These are phyloP conservation scores for Limnodromus scolopaceus DNA, from an alignment of 2,797 vertebrate genomes.

Conservation along the genomic window DNA sequence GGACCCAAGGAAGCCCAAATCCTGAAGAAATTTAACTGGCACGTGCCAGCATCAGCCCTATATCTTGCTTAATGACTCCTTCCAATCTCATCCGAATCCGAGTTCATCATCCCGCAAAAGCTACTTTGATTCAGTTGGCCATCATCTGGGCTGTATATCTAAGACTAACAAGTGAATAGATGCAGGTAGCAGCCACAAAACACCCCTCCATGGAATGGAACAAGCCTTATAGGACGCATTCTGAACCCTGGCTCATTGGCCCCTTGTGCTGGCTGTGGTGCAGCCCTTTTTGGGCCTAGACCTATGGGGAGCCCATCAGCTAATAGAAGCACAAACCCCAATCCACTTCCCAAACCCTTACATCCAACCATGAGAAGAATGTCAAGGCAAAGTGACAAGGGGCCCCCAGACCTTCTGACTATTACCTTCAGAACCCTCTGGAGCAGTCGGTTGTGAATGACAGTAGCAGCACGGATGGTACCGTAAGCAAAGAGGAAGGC, in stretches of 20 bases:
- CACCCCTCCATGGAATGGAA: background rate
- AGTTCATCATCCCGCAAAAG: background rate
- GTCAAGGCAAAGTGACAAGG: background rate
- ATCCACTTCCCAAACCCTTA: background rate
- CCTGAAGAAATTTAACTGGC: background rate
- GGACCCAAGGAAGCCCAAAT: background rate
- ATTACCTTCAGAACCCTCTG: constrained; percentile 86
- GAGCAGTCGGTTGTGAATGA: constrained; percentile 86
- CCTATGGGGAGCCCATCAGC: background rate
- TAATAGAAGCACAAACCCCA: background rate
- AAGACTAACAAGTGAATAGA: background rate
- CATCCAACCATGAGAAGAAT: background rate
- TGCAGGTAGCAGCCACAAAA: background rate
- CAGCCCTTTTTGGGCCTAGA: background rate
- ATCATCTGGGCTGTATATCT: background rate
- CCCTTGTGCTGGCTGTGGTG: background rate
- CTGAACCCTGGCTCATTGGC: background rate
- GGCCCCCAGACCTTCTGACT: background rate
- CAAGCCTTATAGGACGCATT: background rate
- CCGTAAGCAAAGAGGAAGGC: constrained; percentile 92
- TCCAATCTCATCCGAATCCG: background rate
- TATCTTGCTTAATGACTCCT: background rate
- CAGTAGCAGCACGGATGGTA: constrained; percentile 82
- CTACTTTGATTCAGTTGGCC: background rate
- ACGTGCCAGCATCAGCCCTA: background rate